A percentile compares a stretch with the other conserved stretches of the same genome.
These are phyloP conservation scores for Catocala fraxini DNA, from an alignment of 2,888 invertebrate genomes.

Conservation along the genomic window DNA sequence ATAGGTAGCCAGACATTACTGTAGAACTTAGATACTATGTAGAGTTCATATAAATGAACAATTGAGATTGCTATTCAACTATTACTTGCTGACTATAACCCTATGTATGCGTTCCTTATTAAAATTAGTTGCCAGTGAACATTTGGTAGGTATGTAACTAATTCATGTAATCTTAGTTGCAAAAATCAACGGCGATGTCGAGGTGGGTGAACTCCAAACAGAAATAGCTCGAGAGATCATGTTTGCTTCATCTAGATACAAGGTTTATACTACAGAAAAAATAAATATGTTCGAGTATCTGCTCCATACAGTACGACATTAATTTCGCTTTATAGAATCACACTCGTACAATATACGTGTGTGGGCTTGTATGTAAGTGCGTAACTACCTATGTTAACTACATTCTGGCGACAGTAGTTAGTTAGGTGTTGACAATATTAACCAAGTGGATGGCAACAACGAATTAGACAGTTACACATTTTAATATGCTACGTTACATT, in stretches of 20 bases:
- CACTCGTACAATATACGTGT: neutral
- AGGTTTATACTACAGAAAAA: conserved; percentile 55
- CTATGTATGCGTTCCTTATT: no score
- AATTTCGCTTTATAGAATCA: conserved; percentile 8
- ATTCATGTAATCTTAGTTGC: conserved; percentile 57
- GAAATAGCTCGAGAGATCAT: conserved; percentile 74
- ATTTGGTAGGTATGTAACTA: conserved; percentile 28
- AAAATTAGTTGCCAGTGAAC: conserved; percentile 1
- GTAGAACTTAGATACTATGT: no score
- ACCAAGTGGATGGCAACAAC: conserved; percentile 77
- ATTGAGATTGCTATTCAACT: no score
- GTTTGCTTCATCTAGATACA: conserved; percentile 62
- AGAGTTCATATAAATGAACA: no score
- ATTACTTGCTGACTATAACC: no score
- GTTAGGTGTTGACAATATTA: conserved; percentile 47
- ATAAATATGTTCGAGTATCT: conserved; percentile 26
- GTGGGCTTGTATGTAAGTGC: conserved; percentile 3
- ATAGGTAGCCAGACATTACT: no score
- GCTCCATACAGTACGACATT: conserved; percentile 15
- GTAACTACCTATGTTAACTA: conserved; percentile 5
- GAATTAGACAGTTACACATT: conserved; percentile 80
- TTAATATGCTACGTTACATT: conserved; percentile 82
- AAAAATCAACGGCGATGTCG: conserved; percentile 67
- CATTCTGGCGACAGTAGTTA: conserved; percentile 21
- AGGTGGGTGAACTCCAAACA: conserved; percentile 79